phyloP scores from a whole-genome alignment of 2,797 vertebrate genomes.

The Eidolon dupreanum region DNA sequence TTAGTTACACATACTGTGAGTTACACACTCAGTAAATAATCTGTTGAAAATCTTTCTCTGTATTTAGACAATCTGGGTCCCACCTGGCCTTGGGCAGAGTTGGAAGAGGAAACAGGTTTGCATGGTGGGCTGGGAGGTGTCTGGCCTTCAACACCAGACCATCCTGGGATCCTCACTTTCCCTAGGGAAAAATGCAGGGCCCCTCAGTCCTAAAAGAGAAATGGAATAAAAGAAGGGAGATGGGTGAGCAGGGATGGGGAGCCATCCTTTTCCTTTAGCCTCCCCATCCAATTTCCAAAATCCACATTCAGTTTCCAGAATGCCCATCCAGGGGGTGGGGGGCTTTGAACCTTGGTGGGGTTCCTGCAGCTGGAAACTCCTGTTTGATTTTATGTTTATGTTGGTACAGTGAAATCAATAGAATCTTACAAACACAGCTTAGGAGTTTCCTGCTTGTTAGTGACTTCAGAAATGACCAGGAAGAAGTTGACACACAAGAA shows the following conservation, averaged over 20 bases:
- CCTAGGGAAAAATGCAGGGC: not conserved
- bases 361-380: not conserved
- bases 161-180: not conserved
- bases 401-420: not conserved
- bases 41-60: not conserved
- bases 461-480: constrained; percentile 8
- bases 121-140: rapidly evolving
- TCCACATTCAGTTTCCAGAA: not conserved
- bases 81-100: not conserved
- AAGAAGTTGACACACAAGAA: not conserved
- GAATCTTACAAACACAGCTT: not conserved
- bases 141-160: not conserved
- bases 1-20: not conserved
- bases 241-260: not conserved
- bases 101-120: not conserved
- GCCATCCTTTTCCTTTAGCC: not conserved
- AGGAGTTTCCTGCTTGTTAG: not conserved
- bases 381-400: not conserved
- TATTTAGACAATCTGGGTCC: not conserved
- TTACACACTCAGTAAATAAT: not conserved
- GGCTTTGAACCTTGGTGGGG: not conserved
- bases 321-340: not conserved
- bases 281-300: not conserved
- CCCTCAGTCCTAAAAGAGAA: not conserved
- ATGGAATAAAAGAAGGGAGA: not conserved